Evolutionary conservation across 1,140 invertebrate species (phyloP), one percentile per base, ranked within the genome.

Genomic region (Leptopilina boulardi): DNA sequence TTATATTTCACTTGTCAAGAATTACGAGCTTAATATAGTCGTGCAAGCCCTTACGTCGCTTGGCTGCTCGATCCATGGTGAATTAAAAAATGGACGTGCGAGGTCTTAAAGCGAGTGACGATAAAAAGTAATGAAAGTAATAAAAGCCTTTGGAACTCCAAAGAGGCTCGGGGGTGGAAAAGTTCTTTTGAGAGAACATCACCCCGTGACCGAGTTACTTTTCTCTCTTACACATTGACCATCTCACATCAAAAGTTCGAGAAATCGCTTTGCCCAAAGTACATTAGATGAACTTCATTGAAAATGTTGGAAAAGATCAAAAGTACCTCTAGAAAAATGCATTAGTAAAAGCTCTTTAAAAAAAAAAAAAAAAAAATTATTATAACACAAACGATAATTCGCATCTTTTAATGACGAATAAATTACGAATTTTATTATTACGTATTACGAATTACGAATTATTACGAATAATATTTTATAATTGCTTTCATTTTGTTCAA

Each of bases 41-140:
- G 80, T 75, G 80, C 78, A 77, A 82, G 77, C 80, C 81, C 80
- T 72, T 79, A 82, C 75, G 81, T 76, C 73, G 82, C 21, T 47
- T 70, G 71, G 80, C 72, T 74, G 84, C 82, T 84, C 81, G 80
- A 87, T 83, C 80, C 77, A 86, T 75, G 80, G 73, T 75, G 83
- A 86, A 87, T 89, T 89, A 89, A 88, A 89, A 88, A 88, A 86
- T 88, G 79, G 83, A 86, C 81, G 83, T 77, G 73, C 80, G 72
- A 72, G 34, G 79, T 85, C 82, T 88, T 86, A 82, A 84, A 80
- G 75, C 78, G 83, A 84, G 85, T 79, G 85, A 86, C 85, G 84
- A 88, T 88, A 88, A 87, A 90, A 87, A 85, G 83, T 87, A 88
- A 89, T 86, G 87, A 89, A 87, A 88, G 85, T 87, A 86, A 82